Conservation (phyloP, 2,888 invertebrate genomes). For the Lochmaea crataegi region DNA sequence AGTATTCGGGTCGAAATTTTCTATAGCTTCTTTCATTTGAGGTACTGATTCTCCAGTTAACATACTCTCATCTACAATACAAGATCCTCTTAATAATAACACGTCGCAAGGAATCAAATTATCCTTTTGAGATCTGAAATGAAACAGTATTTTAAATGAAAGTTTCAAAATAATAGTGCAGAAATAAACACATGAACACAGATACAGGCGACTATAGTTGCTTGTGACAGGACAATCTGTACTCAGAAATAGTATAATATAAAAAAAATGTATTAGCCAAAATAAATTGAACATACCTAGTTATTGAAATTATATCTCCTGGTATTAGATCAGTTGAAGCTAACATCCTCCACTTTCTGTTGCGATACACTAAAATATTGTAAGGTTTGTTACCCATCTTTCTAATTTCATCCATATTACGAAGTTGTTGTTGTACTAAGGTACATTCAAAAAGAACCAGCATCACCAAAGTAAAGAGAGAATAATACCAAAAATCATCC, state of each 20-base stretch:
- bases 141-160: not conserved
- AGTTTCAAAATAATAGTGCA: not conserved
- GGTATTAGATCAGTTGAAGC: constrained; percentile 91
- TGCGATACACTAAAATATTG: constrained; percentile 88
- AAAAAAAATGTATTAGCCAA: too few species aligned
- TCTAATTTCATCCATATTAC: constrained; percentile 98
- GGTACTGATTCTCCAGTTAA: constrained; percentile 99
- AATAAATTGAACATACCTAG: constrained; percentile 57
- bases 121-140: constrained; percentile 81
- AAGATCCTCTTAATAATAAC: constrained; percentile 91
- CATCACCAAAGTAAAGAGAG: constrained; percentile 96
- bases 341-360: constrained; percentile 88
- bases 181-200: too few species aligned
- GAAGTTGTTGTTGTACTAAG: constrained; percentile 95
- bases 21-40: constrained; percentile 98
- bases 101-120: constrained; percentile 97
- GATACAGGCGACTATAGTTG: too few species aligned
- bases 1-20: constrained; percentile 73
- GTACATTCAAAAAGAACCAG: constrained; percentile 97
- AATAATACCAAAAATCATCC: constrained; percentile 99
- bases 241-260: too few species aligned
- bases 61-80: constrained; percentile 99
- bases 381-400: constrained; percentile 99
- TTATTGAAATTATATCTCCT: constrained; percentile 96
- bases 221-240: too few species aligned